Conservation (phyloP, 2,113 vertebrate species). For the Salminus brasiliensis region DNA sequence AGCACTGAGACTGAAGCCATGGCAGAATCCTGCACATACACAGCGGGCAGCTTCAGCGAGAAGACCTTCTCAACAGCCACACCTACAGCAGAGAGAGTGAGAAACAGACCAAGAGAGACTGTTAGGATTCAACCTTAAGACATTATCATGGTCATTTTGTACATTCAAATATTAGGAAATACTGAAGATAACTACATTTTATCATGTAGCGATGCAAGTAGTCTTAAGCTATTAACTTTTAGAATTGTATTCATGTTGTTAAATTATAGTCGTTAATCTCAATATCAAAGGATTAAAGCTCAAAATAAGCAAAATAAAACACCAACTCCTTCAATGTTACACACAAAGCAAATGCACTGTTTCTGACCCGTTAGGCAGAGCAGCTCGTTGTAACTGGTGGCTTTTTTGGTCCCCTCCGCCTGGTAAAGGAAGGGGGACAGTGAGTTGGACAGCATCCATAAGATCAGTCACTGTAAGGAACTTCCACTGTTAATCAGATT, state of each 20-base stretch:
- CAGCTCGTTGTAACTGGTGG: constrained; percentile 66
- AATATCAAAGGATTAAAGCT: too few relatives aligned
- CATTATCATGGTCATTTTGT: too few relatives aligned
- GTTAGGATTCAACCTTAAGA: too few relatives aligned
- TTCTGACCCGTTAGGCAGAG: constrained; percentile 72
- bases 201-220: too few relatives aligned
- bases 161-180: too few relatives aligned
- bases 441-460: neutral
- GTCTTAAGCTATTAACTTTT: too few relatives aligned
- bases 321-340: neutral
- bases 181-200: too few relatives aligned
- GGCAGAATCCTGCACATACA: constrained; percentile 70
- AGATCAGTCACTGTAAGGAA: too few relatives aligned
- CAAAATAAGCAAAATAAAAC: neutral
- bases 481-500: too few relatives aligned
- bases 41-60: constrained; percentile 39
- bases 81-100: neutral
- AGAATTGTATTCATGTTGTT: too few relatives aligned
- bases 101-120: neutral
- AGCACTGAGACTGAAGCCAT: constrained; percentile 78
- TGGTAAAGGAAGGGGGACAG: constrained; percentile 40
- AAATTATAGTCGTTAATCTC: too few relatives aligned
- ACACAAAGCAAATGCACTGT: neutral
- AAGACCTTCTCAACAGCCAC: neutral
- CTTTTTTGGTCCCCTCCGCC: constrained; percentile 74